These are phyloP conservation scores for Lasioglossum villosulum DNA, from an alignment of 2,888 invertebrate genomes.

Conservation along the genomic window DNA sequence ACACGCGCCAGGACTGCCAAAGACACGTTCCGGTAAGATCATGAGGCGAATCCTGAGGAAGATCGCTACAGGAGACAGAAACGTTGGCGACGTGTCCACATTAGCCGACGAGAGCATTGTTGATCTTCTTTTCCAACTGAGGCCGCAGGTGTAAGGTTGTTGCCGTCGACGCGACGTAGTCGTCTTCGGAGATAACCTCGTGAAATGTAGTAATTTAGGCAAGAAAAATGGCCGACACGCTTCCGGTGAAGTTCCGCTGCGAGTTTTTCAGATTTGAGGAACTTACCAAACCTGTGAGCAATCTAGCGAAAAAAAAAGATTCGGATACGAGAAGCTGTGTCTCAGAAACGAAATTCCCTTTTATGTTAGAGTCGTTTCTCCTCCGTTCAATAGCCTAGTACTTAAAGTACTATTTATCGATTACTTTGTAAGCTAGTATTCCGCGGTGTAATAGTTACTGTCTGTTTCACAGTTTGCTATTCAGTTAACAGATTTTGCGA, in stretches of 20 bases:
- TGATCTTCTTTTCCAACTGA: conserved; percentile 90
- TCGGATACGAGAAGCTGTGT: conserved; percentile 14
- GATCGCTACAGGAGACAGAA: conserved; percentile 94
- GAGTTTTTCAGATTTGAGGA: not conserved
- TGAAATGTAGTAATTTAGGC: conserved; percentile 42
- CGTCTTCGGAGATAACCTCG: conserved; percentile 6
- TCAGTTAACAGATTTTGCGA: not conserved
- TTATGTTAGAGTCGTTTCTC: conserved; percentile 4
- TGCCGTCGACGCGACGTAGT: not conserved
- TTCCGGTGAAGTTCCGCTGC: conserved; percentile 28
- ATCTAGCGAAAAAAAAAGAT: not conserved
- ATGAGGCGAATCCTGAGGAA: conserved; percentile 98
- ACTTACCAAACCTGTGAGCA: not conserved
- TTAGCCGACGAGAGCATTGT: conserved; percentile 96
- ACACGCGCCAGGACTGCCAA: conserved; percentile 96
- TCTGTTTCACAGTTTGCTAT: conserved; percentile 5
- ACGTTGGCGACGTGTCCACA: conserved; percentile 97
- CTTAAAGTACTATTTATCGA: conserved; percentile 39
- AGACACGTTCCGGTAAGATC: conserved; percentile 99
- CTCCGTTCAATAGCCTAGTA: conserved; percentile 30
- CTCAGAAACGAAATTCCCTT: conserved; percentile 30
- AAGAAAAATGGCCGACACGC: conserved; percentile 23
- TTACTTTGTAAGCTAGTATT: conserved; percentile 21
- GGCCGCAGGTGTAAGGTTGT: conserved; percentile 85
- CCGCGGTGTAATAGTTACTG: conserved; percentile 15